phyloP scores from a whole-genome alignment of 1,140 invertebrate species.

The Drosophila repletoides region DNA sequence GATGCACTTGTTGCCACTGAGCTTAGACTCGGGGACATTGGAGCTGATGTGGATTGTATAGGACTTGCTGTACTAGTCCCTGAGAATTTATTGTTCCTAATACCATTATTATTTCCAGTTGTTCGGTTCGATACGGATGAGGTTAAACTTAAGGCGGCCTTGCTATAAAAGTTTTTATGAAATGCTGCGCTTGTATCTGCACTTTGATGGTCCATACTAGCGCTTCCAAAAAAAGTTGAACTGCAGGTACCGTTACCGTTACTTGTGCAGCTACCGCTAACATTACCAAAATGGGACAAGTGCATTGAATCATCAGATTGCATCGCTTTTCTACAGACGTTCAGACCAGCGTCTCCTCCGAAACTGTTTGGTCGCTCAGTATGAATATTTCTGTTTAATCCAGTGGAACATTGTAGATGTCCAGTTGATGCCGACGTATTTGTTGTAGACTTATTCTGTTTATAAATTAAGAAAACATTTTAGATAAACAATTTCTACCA shows the following conservation, averaged over 20 bases:
- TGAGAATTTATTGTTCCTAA: constrained; percentile 41
- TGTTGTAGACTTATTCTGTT: constrained; percentile 33
- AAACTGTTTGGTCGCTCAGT: constrained; percentile 42
- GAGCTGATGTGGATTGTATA: constrained; percentile 67
- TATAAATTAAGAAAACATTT: background rate
- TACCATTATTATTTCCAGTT: constrained; percentile 30
- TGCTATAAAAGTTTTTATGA: constrained; percentile 22
- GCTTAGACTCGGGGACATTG: constrained; percentile 88
- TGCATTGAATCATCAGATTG: constrained; percentile 51
- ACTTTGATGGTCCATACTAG: constrained; percentile 16
- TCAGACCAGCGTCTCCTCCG: constrained; percentile 5
- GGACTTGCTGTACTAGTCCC: constrained; percentile 58
- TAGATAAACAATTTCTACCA: background rate
- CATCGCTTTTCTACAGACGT: constrained; percentile 13
- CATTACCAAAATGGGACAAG: constrained; percentile 27
- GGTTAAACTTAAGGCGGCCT: constrained; percentile 24
- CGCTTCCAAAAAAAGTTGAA: constrained; percentile 16
- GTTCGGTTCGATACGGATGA: constrained; percentile 19
- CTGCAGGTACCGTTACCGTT: constrained; percentile 22
- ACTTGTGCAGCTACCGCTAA: constrained; percentile 6
- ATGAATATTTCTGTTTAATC: constrained; percentile 16
- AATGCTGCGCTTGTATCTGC: background rate
- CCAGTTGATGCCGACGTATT: constrained; percentile 42
- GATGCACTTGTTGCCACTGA: constrained; percentile 89
- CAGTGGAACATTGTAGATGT: constrained; percentile 41